Evolutionary conservation across 2,888 invertebrate genomes (phyloP), one percentile per base, ranked within the genome.

Genomic region (Rutpela maculata): DNA sequence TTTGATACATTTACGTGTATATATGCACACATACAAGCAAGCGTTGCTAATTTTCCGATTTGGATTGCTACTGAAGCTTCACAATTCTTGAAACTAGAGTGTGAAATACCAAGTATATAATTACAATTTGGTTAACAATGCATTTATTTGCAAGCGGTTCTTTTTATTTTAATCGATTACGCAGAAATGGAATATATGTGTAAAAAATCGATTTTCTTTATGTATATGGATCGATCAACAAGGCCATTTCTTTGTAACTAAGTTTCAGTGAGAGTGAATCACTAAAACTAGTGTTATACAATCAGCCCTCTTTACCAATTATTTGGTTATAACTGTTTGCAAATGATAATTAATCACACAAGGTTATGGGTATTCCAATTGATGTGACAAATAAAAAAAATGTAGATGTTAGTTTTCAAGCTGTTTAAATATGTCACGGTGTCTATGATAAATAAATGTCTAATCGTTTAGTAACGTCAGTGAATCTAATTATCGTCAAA

Each of bases 221-320:
- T 43, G n/a, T 50, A 15, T n/a, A n/a, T 15, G 15, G 4, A 50
- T 50, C 50, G n/a, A 3, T 50, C n/a, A 50, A 50, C 50, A 50
- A 50, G n/a, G 50, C 50, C 50, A 50, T 50, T 50, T 50, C n/a
- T 50, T 50, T 50, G 50, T 50, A 50, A 50, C n/a, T 50, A 15
- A 50, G 50, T 50, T 50, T 50, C 4, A 5, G 6, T 7, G 7
- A 1, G 15, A 50, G 50, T n/a, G 15, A 50, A 50, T 50, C 50
- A 50, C n/a, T 12, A 3, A 15, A 50, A 50, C 15, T 50, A 50
- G n/a, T 50, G 50, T 50, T 50, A 50, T 50, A n/a, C 15, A 50
- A n/a, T n/a, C 50, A 50, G 6, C 50, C 50, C 50, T n/a, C 4
- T 50, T 50, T 50, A n/a, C 50, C 4, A 6, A 50, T 43, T 43